Conservation (phyloP, 2,113 vertebrate species). For the Ictalurus punctatus region DNA sequence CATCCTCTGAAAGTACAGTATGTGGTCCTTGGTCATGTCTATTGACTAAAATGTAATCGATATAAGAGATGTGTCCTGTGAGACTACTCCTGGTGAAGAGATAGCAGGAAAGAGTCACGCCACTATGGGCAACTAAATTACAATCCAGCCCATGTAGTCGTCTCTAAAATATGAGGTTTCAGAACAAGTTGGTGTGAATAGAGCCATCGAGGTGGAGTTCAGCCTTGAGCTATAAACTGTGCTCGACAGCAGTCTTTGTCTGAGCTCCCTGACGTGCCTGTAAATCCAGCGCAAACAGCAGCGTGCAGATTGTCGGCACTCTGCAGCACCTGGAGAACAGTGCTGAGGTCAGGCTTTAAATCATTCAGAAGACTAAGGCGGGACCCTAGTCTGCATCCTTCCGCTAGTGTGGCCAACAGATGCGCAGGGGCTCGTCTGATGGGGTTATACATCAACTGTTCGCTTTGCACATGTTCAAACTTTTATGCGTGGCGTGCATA, state of each 20-base stretch:
- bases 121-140: not conserved
- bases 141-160: not conserved
- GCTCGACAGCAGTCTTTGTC: slow-evolving; percentile 42
- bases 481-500: slow-evolving; percentile 38
- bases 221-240: slow-evolving; percentile 47
- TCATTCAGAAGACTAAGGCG: slow-evolving; percentile 39
- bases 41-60: not conserved
- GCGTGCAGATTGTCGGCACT: slow-evolving; percentile 42
- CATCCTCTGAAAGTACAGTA: not conserved
- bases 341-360: slow-evolving; percentile 49
- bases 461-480: slow-evolving; percentile 34
- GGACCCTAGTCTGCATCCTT: not conserved
- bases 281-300: slow-evolving; percentile 54
- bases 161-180: slow-evolving; percentile 4
- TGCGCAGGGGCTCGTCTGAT: not conserved
- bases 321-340: slow-evolving; percentile 44
- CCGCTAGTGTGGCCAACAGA: slow-evolving; percentile 24
- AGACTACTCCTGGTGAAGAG: not conserved
- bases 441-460: slow-evolving; percentile 10
- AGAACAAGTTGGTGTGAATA: slow-evolving; percentile 32
- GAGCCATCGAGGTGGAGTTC: slow-evolving; percentile 28
- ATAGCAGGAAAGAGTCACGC: not conserved
- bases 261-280: slow-evolving; percentile 35
- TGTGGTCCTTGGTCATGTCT: not conserved
- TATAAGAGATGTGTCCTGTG: not conserved